Percentiles rank a stretch among this genome's conserved stretches.
phyloP scores from a whole-genome alignment of 2,888 invertebrate species.

The Calameuta idolon region DNA sequence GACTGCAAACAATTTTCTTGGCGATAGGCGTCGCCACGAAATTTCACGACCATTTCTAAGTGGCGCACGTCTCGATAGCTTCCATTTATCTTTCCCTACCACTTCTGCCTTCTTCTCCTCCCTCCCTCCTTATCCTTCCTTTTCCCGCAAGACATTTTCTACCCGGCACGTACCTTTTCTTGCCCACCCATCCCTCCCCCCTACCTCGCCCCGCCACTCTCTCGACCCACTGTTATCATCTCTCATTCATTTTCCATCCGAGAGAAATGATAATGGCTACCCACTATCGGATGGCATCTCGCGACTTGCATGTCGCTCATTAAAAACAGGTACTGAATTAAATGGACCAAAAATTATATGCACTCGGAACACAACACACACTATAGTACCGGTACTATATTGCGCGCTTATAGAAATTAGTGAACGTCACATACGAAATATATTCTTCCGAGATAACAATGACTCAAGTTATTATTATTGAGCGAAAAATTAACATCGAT shows the following conservation, averaged over 20 bases:
- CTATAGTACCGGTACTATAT: neutral
- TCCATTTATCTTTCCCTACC: constrained; percentile 8
- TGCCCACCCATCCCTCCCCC: neutral
- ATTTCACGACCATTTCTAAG: constrained; percentile 20
- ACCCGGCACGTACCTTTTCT: neutral
- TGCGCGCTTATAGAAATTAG: neutral
- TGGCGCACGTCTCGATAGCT: constrained; percentile 21
- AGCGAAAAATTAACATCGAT: neutral
- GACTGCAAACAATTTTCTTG: constrained; percentile 15
- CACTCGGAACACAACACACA: neutral
- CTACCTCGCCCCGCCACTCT: neutral
- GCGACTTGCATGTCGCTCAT: constrained; percentile 21
- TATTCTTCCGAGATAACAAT: neutral
- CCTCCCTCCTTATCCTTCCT: neutral
- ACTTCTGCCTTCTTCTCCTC: neutral
- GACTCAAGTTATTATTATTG: neutral
- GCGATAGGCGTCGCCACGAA: constrained; percentile 11
- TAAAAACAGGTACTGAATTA: constrained; percentile 11
- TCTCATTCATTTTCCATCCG: constrained; percentile 1
- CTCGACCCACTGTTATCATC: neutral
- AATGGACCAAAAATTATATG: neutral
- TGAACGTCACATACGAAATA: neutral
- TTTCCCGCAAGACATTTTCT: constrained; percentile 1
- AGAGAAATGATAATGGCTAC: constrained; percentile 17
- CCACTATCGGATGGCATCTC: constrained; percentile 21